phyloP scores from a whole-genome alignment of 1,140 invertebrate species.

The Cotesia typhae region DNA sequence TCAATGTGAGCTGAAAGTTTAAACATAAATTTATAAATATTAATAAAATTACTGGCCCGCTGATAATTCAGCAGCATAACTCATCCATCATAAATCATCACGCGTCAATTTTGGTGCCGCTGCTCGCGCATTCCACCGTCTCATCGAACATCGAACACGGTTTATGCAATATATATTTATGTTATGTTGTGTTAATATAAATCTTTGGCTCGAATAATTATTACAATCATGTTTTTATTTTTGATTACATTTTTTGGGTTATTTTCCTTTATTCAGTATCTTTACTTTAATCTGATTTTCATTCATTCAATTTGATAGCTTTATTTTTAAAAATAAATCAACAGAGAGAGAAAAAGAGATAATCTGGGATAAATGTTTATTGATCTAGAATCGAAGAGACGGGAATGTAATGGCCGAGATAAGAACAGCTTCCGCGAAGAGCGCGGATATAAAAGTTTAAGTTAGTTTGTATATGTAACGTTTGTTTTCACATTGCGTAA shows the following conservation, averaged over 20 bases:
- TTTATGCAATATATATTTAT: neutral
- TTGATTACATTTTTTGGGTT: too few species aligned
- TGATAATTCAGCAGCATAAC: too few species aligned
- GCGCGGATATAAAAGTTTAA: conserved; percentile 49
- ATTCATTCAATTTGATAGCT: neutral
- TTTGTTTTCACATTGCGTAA: conserved; percentile 47
- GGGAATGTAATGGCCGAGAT: conserved; percentile 40
- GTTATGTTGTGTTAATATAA: neutral
- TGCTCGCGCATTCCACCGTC: too few species aligned
- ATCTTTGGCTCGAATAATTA: too few species aligned
- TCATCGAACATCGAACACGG: too few species aligned
- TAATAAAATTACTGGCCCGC: conserved; percentile 13
- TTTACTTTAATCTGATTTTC: too few species aligned
- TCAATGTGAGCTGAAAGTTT: conserved; percentile 6
- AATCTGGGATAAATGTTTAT: conserved; percentile 42
- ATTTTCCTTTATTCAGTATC: too few species aligned
- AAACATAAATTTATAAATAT: conserved; percentile 9
- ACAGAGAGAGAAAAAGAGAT: neutral
- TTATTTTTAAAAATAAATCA: neutral
- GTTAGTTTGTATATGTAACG: conserved; percentile 41
- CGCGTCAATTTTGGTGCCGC: too few species aligned
- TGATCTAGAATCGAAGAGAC: conserved; percentile 45
- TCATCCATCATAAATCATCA: too few species aligned
- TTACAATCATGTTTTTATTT: too few species aligned
- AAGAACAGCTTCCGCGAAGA: conserved; percentile 51